Conservation (phyloP, 2,113 vertebrate genomes). For the Eulemur macaco region DNA sequence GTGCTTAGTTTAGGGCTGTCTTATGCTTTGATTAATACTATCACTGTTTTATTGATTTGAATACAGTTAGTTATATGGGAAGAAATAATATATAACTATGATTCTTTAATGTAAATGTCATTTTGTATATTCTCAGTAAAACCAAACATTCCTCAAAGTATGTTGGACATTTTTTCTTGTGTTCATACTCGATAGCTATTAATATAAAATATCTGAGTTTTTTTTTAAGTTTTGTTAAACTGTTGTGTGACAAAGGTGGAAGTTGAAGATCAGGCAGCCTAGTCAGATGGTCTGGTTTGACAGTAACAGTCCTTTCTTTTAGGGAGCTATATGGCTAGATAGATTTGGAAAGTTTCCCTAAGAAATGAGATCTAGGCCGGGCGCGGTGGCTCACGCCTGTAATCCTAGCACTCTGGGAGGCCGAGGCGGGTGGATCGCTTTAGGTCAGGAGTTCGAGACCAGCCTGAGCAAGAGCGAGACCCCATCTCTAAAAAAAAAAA, state of each 20-base stretch:
- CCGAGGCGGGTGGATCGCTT: no score
- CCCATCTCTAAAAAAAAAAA: no score
- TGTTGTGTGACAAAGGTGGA: background rate
- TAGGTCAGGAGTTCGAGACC: no score
- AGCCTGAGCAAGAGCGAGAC: no score
- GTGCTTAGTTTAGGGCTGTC: background rate
- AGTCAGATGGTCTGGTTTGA: background rate
- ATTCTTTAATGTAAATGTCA: background rate
- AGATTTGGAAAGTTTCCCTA: background rate
- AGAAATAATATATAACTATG: background rate
- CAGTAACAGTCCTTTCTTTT: background rate
- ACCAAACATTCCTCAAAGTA: background rate
- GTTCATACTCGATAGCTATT: background rate
- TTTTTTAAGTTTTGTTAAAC: background rate
- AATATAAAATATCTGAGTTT: background rate
- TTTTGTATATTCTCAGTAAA: background rate
- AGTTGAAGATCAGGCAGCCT: background rate
- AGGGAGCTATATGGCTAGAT: background rate
- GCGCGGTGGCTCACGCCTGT: no score
- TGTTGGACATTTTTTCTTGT: background rate
- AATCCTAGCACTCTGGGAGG: no score
- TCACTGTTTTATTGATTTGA: slow-evolving; percentile 11
- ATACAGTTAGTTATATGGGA: background rate
- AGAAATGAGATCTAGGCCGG: background rate
- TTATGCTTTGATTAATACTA: background rate